Conservation (phyloP, 2,113 vertebrate genomes). For the Microcebus ravelobensis region DNA sequence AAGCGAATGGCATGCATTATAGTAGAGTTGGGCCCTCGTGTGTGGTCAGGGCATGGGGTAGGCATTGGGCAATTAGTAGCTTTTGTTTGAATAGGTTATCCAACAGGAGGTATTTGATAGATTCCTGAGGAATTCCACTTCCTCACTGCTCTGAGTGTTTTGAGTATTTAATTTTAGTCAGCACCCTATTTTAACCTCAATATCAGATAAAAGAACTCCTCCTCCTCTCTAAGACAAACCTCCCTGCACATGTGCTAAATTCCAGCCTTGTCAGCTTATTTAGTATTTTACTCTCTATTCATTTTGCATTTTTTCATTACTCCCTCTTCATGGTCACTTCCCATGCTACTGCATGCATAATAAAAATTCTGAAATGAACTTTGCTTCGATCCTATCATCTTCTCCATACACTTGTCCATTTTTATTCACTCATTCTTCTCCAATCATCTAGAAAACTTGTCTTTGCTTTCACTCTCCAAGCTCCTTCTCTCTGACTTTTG, state of each 20-base stretch:
- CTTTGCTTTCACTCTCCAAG: background rate
- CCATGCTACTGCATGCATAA: background rate
- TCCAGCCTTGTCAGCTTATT: background rate
- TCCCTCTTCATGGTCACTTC: background rate
- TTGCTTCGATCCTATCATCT: background rate
- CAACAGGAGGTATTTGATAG: background rate
- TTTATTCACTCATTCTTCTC: background rate
- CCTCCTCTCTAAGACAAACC: background rate
- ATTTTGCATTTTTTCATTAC: background rate
- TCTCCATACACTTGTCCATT: background rate
- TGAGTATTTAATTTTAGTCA: background rate
- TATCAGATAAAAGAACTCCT: background rate
- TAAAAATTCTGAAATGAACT: background rate
- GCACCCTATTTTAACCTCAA: background rate
- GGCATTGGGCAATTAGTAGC: background rate
- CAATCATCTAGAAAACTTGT: background rate
- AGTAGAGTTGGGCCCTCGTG: background rate
- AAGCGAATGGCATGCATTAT: accelerated
- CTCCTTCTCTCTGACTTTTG: background rate
- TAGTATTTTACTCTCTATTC: background rate
- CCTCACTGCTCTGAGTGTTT: background rate
- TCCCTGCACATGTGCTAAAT: background rate
- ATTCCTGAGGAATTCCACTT: background rate
- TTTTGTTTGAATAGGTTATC: background rate
- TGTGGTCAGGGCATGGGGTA: background rate